Conservation (phyloP, 64 coral and sea anemone genomes). For the Montipora capricornis region DNA sequence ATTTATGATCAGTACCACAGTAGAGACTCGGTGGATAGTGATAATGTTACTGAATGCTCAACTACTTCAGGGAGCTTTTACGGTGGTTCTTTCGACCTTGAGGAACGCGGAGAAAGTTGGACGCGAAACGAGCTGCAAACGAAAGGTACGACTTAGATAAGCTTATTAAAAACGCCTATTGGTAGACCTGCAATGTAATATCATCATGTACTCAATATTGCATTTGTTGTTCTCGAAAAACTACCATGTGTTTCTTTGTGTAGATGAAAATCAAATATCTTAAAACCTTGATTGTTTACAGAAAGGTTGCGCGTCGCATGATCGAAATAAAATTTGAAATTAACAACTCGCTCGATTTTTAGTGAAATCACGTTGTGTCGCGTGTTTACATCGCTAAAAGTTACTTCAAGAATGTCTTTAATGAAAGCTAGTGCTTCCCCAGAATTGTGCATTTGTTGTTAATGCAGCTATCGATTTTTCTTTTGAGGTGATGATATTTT, state of each 20-base stretch:
- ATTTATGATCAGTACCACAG: conserved; percentile 98
- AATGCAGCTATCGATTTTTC: not conserved
- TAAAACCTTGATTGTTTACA: not conserved
- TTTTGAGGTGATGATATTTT: not conserved
- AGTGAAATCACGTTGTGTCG: not conserved
- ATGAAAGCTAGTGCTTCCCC: not conserved
- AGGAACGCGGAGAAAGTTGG: conserved; percentile 97
- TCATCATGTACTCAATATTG: not conserved
- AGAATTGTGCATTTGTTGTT: not conserved
- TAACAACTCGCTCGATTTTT: not conserved
- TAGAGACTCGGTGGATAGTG: conserved; percentile 96
- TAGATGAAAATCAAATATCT: not conserved
- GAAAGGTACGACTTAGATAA: conserved; percentile 68
- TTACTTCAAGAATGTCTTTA: not conserved
- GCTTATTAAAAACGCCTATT: too few species aligned
- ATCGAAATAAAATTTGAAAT: not conserved
- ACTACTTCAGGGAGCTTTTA: conserved; percentile 96
- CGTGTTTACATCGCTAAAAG: not conserved
- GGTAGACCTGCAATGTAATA: not conserved
- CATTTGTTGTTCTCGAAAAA: not conserved
- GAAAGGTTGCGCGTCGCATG: not conserved
- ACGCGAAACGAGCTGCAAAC: conserved; percentile 82
- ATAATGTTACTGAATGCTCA: conserved; percentile 98
- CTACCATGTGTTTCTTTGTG: not conserved
- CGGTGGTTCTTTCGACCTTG: conserved; percentile 97